These are phyloP conservation scores for Ginglymostoma cirratum DNA, from an alignment of 2,113 vertebrate species.

Conservation along the genomic window DNA sequence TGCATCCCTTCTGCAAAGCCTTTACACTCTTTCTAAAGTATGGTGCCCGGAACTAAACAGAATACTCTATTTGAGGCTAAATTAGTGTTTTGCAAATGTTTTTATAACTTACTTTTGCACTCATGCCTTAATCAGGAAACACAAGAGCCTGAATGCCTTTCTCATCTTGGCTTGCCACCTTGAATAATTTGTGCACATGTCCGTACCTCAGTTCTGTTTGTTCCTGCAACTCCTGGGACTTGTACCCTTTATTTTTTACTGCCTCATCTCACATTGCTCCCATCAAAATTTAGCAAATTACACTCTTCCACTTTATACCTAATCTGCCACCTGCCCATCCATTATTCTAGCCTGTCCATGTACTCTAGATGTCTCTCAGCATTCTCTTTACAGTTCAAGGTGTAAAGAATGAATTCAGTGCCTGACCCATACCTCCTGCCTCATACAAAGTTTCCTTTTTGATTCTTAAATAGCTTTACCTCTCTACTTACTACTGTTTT, in stretches of 20 bases:
- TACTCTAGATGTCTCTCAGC: neutral
- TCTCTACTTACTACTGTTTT: no score
- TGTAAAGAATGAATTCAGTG: no score
- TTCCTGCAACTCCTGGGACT: no score
- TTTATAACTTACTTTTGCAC: neutral
- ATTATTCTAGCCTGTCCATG: neutral
- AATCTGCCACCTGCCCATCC: neutral
- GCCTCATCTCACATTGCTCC: no score
- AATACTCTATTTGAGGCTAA: neutral
- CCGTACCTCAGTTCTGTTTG: neutral
- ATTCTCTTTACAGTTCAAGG: neutral
- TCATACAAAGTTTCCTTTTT: no score
- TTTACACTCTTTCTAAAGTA: no score
- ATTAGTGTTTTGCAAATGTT: neutral
- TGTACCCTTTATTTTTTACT: no score
- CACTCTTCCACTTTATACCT: neutral
- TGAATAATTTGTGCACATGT: neutral
- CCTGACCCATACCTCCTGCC: no score
- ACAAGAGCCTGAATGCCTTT: neutral
- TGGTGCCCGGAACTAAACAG: neutral
- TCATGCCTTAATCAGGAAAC: neutral
- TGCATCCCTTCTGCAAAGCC: no score
- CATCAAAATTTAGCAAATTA: neutral
- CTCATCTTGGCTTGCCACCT: neutral
- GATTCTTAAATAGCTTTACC: no score